Percentiles rank a stretch among this genome's conserved stretches.
These are phyloP conservation scores for Luperina nickerlii DNA, from an alignment of 2,888 invertebrate genomes.

Conservation along the genomic window DNA sequence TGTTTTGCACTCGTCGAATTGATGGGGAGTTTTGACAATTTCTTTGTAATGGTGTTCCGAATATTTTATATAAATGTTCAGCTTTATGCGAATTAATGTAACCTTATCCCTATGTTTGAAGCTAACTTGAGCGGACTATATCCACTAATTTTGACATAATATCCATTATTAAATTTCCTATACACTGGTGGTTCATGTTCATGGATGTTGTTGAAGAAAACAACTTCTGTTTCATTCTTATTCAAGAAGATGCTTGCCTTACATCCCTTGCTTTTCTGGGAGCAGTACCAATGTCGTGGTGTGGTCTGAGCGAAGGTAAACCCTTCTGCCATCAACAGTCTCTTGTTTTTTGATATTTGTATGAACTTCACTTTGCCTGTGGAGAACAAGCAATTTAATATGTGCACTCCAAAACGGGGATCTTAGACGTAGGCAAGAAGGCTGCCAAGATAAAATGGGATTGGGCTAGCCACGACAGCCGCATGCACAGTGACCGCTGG, in stretches of 20 bases:
- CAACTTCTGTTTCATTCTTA: slow-evolving; percentile 62
- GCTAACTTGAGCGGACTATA: not conserved
- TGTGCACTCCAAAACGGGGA: not conserved
- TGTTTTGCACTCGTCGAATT: no score
- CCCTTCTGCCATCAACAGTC: slow-evolving; percentile 74
- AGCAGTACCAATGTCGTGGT: slow-evolving; percentile 77
- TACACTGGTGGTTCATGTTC: slow-evolving; percentile 74
- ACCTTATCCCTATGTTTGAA: no score
- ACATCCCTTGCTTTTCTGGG: slow-evolving; percentile 77
- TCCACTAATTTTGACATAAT: slow-evolving; percentile 69
- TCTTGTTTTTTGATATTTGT: slow-evolving; percentile 65
- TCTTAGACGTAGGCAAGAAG: not conserved
- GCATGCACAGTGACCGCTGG: not conserved
- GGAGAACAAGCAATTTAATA: slow-evolving; percentile 21
- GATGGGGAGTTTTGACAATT: no score
- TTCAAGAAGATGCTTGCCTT: slow-evolving; percentile 75
- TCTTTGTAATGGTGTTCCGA: no score
- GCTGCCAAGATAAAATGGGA: not conserved
- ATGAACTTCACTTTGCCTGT: slow-evolving; percentile 73
- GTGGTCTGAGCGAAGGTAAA: slow-evolving; percentile 76
- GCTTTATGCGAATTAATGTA: no score
- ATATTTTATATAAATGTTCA: no score
- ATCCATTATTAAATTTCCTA: slow-evolving; percentile 56
- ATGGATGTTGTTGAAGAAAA: slow-evolving; percentile 67
- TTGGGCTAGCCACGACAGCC: not conserved